These are phyloP conservation scores for Selene dorsalis DNA, from an alignment of 2,797 vertebrate species.

Conservation along the genomic window DNA sequence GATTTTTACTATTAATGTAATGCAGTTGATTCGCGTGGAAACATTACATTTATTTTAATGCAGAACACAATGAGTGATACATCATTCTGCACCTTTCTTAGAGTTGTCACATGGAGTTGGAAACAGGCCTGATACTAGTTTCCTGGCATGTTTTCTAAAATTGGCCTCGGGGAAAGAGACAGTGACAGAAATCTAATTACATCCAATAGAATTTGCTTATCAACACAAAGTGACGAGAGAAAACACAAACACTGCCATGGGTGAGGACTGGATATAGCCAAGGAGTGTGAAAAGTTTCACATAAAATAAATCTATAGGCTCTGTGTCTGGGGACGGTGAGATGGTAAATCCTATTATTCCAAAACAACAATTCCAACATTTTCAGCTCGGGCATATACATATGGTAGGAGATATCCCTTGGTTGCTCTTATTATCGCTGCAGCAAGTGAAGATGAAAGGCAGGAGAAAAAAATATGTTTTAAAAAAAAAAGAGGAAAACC, in stretches of 20 bases:
- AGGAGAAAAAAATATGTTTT: neutral
- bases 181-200: constrained; percentile 58
- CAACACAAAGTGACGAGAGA: constrained; percentile 35
- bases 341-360: constrained; percentile 27
- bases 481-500: neutral
- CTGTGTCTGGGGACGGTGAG: neutral
- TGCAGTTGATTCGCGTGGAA: neutral
- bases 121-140: constrained; percentile 7
- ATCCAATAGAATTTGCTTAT: constrained; percentile 53
- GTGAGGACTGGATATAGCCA: constrained; percentile 3
- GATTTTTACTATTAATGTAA: neutral
- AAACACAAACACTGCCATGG: constrained; percentile 23
- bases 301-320: constrained; percentile 29
- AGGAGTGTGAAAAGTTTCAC: constrained; percentile 5
- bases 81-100: neutral
- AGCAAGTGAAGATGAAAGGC: constrained; percentile 37
- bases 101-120: constrained; percentile 9
- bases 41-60: neutral
- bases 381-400: constrained; percentile 13
- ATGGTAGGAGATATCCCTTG: constrained; percentile 28
- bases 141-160: constrained; percentile 30
- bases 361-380: constrained; percentile 22
- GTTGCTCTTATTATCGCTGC: constrained; percentile 35
- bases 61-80: neutral
- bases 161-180: constrained; percentile 30